Conservation (phyloP, 2,797 vertebrate genomes). For the Myotis vivesi region DNA sequence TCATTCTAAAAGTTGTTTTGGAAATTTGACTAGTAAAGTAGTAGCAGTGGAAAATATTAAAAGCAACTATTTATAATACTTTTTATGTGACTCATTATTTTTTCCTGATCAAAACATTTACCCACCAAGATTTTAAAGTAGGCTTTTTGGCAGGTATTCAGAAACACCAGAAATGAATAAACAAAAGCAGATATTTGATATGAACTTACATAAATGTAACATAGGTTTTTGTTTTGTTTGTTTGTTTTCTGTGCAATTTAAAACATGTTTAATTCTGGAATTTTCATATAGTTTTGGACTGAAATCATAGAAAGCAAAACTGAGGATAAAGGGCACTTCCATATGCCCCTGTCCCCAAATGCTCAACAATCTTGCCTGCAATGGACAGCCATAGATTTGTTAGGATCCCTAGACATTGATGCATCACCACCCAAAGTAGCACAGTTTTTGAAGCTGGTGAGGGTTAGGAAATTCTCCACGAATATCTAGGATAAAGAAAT, state of each 20-base stretch:
- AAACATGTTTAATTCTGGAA: not conserved
- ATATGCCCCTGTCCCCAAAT: not conserved
- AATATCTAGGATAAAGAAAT: not conserved
- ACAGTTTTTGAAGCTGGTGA: not conserved
- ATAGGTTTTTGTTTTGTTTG: no score
- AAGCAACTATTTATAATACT: constrained; percentile 43
- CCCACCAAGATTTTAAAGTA: constrained; percentile 52
- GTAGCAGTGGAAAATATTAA: constrained; percentile 21
- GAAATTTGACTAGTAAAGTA: constrained; percentile 2
- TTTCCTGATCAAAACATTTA: constrained; percentile 48
- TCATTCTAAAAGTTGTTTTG: constrained; percentile 18
- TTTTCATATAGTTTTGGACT: not conserved
- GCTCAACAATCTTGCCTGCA: not conserved
- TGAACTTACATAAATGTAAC: constrained; percentile 14
- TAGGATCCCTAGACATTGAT: not conserved
- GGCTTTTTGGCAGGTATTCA: constrained; percentile 43
- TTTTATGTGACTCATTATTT: constrained; percentile 41
- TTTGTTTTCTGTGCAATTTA: not conserved
- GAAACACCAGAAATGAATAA: constrained; percentile 55
- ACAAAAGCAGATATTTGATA: constrained; percentile 27
- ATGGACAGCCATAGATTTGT: rapidly evolving
- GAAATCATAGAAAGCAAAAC: not conserved
- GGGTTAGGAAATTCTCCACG: not conserved
- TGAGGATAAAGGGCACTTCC: not conserved
- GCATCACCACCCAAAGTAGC: not conserved